Evolutionary conservation across 2,888 invertebrate genomes (phyloP).

Genomic region (Malachius bipustulatus): DNA sequence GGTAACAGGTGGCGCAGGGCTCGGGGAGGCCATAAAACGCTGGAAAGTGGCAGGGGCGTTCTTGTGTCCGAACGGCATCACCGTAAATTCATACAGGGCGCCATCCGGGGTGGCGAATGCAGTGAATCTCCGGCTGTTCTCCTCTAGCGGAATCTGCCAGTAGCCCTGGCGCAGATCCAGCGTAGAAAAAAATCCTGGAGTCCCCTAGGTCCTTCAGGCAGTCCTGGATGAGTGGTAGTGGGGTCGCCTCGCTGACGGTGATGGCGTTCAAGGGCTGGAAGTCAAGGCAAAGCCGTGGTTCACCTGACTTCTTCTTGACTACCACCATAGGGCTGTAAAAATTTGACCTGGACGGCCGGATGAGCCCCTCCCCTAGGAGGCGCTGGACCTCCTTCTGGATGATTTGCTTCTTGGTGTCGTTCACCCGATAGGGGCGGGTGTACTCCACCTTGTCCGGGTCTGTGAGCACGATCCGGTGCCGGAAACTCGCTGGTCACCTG

Average conservation of each 20-base stretch:
- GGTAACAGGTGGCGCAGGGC: too few relatives aligned
- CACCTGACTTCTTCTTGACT: neutral
- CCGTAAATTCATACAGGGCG: too few relatives aligned
- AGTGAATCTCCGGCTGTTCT: neutral
- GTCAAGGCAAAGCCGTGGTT: neutral
- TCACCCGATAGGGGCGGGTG: neutral
- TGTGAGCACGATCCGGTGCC: too few relatives aligned
- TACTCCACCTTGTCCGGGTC: neutral
- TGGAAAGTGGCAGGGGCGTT: neutral
- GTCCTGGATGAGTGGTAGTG: neutral
- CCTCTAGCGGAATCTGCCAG: neutral
- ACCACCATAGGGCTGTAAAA: neutral
- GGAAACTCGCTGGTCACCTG: too few relatives aligned
- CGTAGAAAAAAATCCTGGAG: neutral
- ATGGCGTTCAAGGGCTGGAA: neutral
- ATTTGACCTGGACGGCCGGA: neutral
- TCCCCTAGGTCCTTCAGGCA: neutral
- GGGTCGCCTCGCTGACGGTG: conserved; percentile 1
- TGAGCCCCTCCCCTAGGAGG: neutral
- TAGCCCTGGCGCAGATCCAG: too few relatives aligned
- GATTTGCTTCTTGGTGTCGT: neutral
- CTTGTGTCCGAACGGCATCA: neutral
- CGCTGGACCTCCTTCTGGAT: neutral
- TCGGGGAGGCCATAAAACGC: too few relatives aligned
- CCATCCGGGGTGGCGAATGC: too few relatives aligned